Evolutionary conservation across 2,888 invertebrate genomes (phyloP), one percentile per base, ranked within the genome.

Genomic region (Meloe dianella): DNA sequence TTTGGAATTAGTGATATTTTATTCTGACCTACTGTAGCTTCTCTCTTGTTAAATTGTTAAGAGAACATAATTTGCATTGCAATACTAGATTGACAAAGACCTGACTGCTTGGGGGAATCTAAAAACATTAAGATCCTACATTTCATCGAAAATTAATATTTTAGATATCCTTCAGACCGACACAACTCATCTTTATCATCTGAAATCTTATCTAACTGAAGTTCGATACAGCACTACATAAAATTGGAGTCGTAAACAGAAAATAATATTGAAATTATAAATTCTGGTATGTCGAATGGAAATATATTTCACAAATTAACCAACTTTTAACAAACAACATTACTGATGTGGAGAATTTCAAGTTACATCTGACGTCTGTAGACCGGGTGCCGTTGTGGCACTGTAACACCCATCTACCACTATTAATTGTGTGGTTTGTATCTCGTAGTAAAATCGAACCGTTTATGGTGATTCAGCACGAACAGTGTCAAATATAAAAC

Each of bases 381-480:
- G 2, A 47, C 47, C 8, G 20, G 20, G 20, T 20, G 20, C 20
- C 20, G 8, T 7, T 41, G 41, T 17, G 41, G n/a, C 41, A 41
- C 41, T 17, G 6, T n/a, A 41, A n/a, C 47, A 20, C 41, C 8
- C 20, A 20, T 10, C 47, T 20, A 47, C 8, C 8, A 47, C 20
- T 47, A 47, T 41, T 17, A 5, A 17, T 47, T 54, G 35, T 58
- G 65, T 65, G 60, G 59, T 56, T 72, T 63, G 71, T 75, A 74
- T 77, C 74, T 67, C 67, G 74, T 75, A 77, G 77, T 78, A 78
- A 78, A 79, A 79, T 78, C 9, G 75, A 78, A 78, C 77, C 78
- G 75, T 78, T 79, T 77, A 79, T 77, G 76, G 76, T 76, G 75
- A 78, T 78, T 78, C 73, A 74, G 77, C 79, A 79, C 78, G 78